Base-by-base conservation (phyloP, 2,797 vertebrate species). In the Danio tinwini region DNA sequence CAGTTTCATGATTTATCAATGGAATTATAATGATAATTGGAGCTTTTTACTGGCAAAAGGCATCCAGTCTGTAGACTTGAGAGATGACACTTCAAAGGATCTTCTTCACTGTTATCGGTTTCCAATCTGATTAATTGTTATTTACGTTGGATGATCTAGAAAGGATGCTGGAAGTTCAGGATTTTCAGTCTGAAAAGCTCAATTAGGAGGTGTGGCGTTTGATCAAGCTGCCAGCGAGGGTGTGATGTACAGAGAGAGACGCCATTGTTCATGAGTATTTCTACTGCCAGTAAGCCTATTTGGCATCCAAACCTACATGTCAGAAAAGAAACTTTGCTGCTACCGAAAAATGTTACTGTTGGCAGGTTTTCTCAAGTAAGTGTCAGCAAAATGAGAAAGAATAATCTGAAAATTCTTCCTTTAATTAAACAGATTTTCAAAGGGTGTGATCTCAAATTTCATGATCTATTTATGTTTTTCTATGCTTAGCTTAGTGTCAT, bases 11-110 rank as follows among this genome's bases (percentile, higher is more conserved):
- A 55, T 64, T 73, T 40, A 63, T 49, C 45, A 10, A 17, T 47
- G 37, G 21, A 45, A 71, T 80, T 64, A 74, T 42, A 8, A 65
- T 39, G 44, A 58, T 55, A 39, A 16, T 17, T 17, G 3, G 9
- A 37, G 50, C 62, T 40, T 17, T 29, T 63, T 21, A 85, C 42
- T 77, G 65, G 87, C 89, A 89, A 85, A 85, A 80, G 84, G 6
- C 42, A 71, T 65, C 78, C 81, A 44, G 29, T 69, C 40, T 16
- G 55, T 10, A 44, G 42, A 53, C 37, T 63, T 13, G 7, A 39
- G 19, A 53, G 67, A 63, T 19, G 56, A 70, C 47, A 69, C 29
- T 56, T 64, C 50, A 77, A 77, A 77, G 44, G 74, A 52, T 71
- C 42, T 14, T 71, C 42, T 14, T 45, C 16, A 63, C 70, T 58